Evolutionary conservation across 2,797 vertebrate species (phyloP), one percentile per base, ranked within the genome.

Genomic region (Kryptolebias ocellatus): DNA sequence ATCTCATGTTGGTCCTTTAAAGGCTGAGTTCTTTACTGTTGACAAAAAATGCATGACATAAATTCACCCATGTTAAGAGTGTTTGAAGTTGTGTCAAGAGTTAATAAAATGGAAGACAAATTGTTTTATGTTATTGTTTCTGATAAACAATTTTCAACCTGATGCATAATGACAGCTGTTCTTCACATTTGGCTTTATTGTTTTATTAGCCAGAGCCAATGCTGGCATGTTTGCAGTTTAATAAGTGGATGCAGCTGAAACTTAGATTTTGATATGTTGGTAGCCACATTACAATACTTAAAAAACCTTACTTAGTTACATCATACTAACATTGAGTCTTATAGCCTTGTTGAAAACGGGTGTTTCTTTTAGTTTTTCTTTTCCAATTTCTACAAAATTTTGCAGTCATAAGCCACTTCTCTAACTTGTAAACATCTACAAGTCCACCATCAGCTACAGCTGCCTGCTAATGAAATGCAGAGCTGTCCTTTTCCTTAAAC

Each of bases 351-450:
- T 54, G 1, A 53, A 64, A 74, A 54, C 9, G 49, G 39, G 12
- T 46, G 14, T 64, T 70, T 69, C 65, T 11, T 15, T 69, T 73
- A 61, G 12, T 47, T 53, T 53, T 59, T 11, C 14, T 6, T 8
- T 34, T 15, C 31, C 27, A 29, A 45, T 24, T 53, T 56, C 42
- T 27, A 55, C 47, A 79, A 69, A 73, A 46, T 69, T 27, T 20
- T 60, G 39, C 12, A 24, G 44, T 53, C 64, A 76, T 29, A 29
- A 60, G 17, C 51, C 46, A 29, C 51, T 57, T 62, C 34, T 45
- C 45, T 53, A 54, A 64, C 60, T 58, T 71, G 50, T 45, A 37
- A 78, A 58, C 64, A 60, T 61, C 24, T 70, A 16, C 8, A 55
- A 37, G 28, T 65, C 34, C 37, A 24, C 53, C 55, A 57, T 67